Base-by-base conservation (phyloP, 2,797 vertebrate species). In the Natrix natrix region DNA sequence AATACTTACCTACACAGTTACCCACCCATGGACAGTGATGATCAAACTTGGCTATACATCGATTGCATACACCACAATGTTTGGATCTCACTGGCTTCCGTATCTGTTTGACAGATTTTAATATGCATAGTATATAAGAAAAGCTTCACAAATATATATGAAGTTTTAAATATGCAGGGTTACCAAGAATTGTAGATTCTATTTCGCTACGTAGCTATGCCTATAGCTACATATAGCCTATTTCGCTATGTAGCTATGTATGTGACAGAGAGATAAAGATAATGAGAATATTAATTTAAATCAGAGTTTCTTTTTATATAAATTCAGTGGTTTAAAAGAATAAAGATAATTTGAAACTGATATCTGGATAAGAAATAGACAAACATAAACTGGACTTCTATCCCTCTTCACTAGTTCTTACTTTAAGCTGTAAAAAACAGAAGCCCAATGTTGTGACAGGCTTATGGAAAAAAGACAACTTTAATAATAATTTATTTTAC, bases 11-110 rank as follows among this genome's bases (percentile, higher is more conserved):
- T 88, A 99, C 99, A 94, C 99, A 99, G 98, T 99, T 99, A 54
- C 99, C 99, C 96, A 99, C 99, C 99, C 99, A 99, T 0, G 99
- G 99, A 95, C 99, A 99, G 97, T 99, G 99, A 97, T 99, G 99
- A 98, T 99, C 99, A 87, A 99, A 99, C 97, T 99, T 99, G 0
- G 99, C 99, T 96, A 99, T 99, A 97, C 99, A 99, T 90, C 99
- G 99, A 97, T 99, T 99, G 95, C 99, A 99, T 91, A 99, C 99
- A 22, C 99, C 99, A 94, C 99, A 99, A 96, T 99, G 99, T 98
- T 99, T 99, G 97, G 99, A 99, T 95, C 99, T 98, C 97, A 99
- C 98, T 52, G 99, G 99, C 95, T 99, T 99, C 97, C 99, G 98
- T 98, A 99, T 99, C 99, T 99, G 97, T 8, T 48, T 56, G 95